A percentile compares a stretch with the other conserved stretches of the same genome.
phyloP scores from a whole-genome alignment of 2,888 invertebrate species.

The Biston stratarius region DNA sequence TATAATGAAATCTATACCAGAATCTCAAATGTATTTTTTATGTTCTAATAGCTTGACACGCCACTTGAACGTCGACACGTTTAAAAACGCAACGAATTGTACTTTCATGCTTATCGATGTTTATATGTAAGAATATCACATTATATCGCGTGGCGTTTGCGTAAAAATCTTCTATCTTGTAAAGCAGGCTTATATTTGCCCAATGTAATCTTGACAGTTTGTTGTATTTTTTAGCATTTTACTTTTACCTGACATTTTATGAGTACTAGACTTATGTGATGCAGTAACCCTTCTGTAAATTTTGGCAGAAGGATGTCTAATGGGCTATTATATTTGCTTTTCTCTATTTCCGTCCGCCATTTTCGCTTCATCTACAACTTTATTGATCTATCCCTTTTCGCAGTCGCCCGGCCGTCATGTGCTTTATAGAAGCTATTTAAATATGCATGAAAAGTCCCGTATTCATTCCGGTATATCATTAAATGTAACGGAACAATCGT shows the following conservation, averaged over 20 bases:
- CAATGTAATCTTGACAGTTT: conserved; percentile 29
- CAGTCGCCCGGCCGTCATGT: conserved; percentile 1
- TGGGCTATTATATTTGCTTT: conserved; percentile 16
- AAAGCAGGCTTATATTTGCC: conserved; percentile 25
- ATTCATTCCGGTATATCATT: neutral
- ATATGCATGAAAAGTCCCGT: conserved; percentile 1
- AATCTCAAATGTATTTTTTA: conserved; percentile 15
- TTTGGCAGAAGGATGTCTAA: conserved; percentile 16
- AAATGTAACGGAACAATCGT: neutral
- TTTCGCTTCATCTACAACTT: conserved; percentile 30
- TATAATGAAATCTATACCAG: conserved; percentile 19
- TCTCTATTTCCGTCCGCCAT: conserved; percentile 27
- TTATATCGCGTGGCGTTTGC: conserved; percentile 37
- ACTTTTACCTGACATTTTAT: neutral
- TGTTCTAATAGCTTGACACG: conserved; percentile 21
- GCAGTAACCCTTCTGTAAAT: conserved; percentile 2
- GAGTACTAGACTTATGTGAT: neutral
- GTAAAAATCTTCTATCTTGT: conserved; percentile 32
- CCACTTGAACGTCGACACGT: conserved; percentile 26
- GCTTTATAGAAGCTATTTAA: conserved; percentile 7
- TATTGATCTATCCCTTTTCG: conserved; percentile 26
- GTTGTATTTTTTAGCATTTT: conserved; percentile 1
- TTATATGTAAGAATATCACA: conserved; percentile 15
- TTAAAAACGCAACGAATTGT: conserved; percentile 21
- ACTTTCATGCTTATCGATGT: conserved; percentile 33